Base-by-base conservation (phyloP, 2,113 vertebrate species). In the Hepsetus odoe region DNA sequence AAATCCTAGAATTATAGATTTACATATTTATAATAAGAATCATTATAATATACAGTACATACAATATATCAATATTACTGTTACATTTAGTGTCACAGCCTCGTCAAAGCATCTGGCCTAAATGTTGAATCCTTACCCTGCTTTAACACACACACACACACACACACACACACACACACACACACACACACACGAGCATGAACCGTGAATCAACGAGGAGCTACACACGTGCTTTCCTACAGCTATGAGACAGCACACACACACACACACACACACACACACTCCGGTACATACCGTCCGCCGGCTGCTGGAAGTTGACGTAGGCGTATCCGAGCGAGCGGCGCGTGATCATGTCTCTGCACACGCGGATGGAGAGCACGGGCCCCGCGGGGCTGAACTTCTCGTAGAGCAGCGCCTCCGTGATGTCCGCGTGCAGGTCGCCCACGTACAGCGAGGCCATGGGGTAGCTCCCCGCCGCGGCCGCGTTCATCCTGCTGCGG, bases 371-470 rank as follows among this genome's bases (percentile, higher is more conserved):
- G 83, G 98, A 99, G 62, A 99, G 94, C 40, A 99, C 97, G n/a
- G 98, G 98, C 56, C 98, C 98, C 0, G 97, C 97, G 0, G 98
- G 98, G 89, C 97, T 99, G 93, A 99, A 99, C 92, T 99, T 99
- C 95, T 99, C 98, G 0, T 99, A 99, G 76, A 99, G 94, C 97
- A 99, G 97, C 74, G 98, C 98, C 92, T 99, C 98, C 33, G 98
- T 99, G 90, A 99, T 97, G 67, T 99, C 97, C 55, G 96, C 94
- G 93, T 99, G 98, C 93, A 99, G 93, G 89, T 99, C 97, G 67
- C 98, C 98, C 87, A 99, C 98, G 74, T 99, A 98, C 8, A 99
- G 95, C 84, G 98, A 99, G 53, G 98, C 98, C 98, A 99, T 99
- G 32, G 98, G 98, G 91, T 99, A 99, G 87, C 95, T 98, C 89